Conservation (phyloP, 2,888 invertebrate genomes). For the Pristionchus mayeri region DNA sequence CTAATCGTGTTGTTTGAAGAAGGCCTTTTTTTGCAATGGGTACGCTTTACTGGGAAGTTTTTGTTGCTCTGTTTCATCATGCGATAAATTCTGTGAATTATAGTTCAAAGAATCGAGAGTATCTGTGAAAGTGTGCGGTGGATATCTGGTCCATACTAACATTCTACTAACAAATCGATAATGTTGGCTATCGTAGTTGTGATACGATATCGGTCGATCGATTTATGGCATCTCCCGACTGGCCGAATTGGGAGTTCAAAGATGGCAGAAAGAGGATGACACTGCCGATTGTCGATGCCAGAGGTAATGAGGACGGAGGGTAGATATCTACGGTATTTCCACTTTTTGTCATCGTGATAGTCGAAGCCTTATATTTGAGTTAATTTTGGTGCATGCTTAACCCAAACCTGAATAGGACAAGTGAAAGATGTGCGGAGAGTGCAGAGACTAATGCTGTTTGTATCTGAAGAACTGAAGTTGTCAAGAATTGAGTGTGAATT, state of each 20-base stretch:
- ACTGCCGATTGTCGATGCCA: not conserved
- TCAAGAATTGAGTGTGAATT: not conserved
- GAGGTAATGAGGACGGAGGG: not conserved
- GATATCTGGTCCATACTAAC: slow-evolving; percentile 3
- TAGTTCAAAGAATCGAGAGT: not conserved
- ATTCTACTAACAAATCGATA: not conserved
- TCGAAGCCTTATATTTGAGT: too few species aligned
- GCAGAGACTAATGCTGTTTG: too few species aligned
- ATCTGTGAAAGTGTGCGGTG: slow-evolving; percentile 24
- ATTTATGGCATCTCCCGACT: slow-evolving; percentile 25
- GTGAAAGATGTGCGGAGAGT: too few species aligned
- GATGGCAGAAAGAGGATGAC: slow-evolving; percentile 10
- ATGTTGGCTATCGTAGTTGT: not conserved
- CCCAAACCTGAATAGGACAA: too few species aligned
- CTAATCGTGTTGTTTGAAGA: not conserved
- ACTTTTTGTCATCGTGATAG: too few species aligned
- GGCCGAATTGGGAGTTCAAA: slow-evolving; percentile 30
- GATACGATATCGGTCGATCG: not conserved
- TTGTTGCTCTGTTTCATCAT: not conserved
- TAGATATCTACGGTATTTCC: too few species aligned
- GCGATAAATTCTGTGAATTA: not conserved
- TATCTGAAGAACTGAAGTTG: not conserved
- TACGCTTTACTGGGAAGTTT: slow-evolving; percentile 9
- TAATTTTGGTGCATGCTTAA: too few species aligned
- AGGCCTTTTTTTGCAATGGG: not conserved